Conservation (phyloP, 2,888 invertebrate genomes). For the Thereva unica region DNA sequence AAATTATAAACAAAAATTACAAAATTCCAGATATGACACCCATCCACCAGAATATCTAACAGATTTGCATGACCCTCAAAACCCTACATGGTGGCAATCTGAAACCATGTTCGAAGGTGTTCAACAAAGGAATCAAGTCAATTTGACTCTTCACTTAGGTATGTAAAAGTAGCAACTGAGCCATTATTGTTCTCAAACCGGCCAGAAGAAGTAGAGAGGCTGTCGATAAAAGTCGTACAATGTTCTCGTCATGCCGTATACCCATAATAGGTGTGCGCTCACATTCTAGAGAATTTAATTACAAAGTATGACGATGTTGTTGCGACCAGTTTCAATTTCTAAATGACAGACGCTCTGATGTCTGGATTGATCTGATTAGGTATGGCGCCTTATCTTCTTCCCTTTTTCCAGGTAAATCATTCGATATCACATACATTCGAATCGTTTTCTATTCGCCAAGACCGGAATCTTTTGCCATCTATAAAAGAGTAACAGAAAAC, state of each 20-base stretch:
- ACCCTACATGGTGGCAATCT: slow-evolving; percentile 96
- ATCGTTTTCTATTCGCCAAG: slow-evolving; percentile 93
- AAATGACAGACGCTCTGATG: neutral
- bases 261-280: too few species aligned
- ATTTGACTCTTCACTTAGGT: slow-evolving; percentile 88
- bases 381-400: slow-evolving; percentile 23
- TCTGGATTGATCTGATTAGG: neutral
- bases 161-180: slow-evolving; percentile 24
- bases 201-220: too few species aligned
- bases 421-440: slow-evolving; percentile 95
- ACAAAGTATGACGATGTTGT: too few species aligned
- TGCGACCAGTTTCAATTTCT: too few species aligned
- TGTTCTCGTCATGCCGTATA: too few species aligned
- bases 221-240: too few species aligned
- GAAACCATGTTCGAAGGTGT: slow-evolving; percentile 96
- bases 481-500: slow-evolving; percentile 77
- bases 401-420: slow-evolving; percentile 80
- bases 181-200: too few species aligned
- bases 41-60: slow-evolving; percentile 81
- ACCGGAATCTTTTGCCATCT: slow-evolving; percentile 96
- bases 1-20: neutral
- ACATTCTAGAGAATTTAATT: too few species aligned
- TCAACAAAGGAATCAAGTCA: slow-evolving; percentile 89
- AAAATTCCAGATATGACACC: slow-evolving; percentile 58
- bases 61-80: slow-evolving; percentile 87